Percentiles rank a stretch among this genome's conserved stretches.
Evolutionary conservation across 2,797 vertebrate genomes (phyloP).

Genomic region (Danio tinwini): DNA sequence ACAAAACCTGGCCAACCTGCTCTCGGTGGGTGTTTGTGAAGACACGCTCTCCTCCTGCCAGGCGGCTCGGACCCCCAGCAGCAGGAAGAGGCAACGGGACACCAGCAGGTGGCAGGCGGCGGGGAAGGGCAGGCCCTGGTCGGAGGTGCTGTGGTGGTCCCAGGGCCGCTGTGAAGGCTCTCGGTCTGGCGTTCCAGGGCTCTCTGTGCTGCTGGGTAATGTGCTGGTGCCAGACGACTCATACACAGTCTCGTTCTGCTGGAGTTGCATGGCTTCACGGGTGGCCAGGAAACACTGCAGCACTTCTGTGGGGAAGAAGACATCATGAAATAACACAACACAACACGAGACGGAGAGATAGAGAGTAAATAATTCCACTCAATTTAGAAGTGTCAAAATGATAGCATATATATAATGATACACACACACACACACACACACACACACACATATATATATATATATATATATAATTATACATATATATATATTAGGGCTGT

Average conservation of each 20-base stretch:
- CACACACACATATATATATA: no score
- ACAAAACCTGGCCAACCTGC: constrained; percentile 65
- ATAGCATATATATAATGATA: no score
- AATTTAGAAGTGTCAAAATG: not conserved
- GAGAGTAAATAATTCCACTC: not conserved
- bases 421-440: no score
- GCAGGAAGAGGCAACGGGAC: constrained; percentile 81
- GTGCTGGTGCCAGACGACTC: constrained; percentile 83
- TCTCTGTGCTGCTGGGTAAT: constrained; percentile 79
- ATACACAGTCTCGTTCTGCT: constrained; percentile 83
- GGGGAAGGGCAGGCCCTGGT: constrained; percentile 77
- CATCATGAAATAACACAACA: constrained; percentile 9
- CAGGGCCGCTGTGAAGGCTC: constrained; percentile 69
- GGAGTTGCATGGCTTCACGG: constrained; percentile 83
- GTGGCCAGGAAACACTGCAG: constrained; percentile 85
- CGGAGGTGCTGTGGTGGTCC: constrained; percentile 69
- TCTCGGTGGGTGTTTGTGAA: constrained; percentile 54
- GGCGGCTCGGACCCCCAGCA: constrained; percentile 79
- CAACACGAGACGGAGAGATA: not conserved
- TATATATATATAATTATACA: no score
- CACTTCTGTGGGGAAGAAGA: constrained; percentile 72
- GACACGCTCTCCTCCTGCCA: constrained; percentile 75
- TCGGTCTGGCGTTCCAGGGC: constrained; percentile 73
- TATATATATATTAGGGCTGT: no score
- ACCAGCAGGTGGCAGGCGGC: constrained; percentile 80